Evolutionary conservation across 2,888 invertebrate species (phyloP).

Genomic region (Ctenicera cuprea): DNA sequence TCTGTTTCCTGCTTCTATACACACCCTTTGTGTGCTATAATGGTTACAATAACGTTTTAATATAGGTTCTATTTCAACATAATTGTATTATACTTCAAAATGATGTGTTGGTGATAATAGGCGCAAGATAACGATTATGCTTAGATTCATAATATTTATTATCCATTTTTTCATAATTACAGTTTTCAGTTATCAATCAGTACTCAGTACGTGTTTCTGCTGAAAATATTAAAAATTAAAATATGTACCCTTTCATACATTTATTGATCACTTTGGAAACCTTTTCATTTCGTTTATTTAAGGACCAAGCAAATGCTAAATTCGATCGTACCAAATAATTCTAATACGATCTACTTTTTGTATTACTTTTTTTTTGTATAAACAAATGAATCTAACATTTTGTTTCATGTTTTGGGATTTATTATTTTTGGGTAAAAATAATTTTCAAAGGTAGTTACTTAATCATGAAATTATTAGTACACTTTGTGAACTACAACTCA

Average conservation of each 20-base stretch:
- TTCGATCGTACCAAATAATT: conserved; percentile 42
- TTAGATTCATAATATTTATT: conserved; percentile 1
- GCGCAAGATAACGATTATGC: conserved; percentile 10
- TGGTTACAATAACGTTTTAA: conserved; percentile 38
- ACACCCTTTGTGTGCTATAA: conserved; percentile 33
- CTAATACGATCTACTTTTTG: conserved; percentile 42
- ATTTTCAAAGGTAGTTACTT: too few relatives aligned
- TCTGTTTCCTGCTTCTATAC: conserved; percentile 33
- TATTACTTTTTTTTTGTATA: background rate
- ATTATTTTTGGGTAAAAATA: too few relatives aligned
- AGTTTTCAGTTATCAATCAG: background rate
- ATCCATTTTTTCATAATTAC: background rate
- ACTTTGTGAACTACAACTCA: background rate
- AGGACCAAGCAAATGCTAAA: background rate
- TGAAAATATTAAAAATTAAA: too few relatives aligned
- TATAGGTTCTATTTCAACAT: conserved; percentile 38
- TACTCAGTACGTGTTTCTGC: background rate
- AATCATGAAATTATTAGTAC: too few relatives aligned
- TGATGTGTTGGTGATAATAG: conserved; percentile 18
- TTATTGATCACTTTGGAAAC: too few relatives aligned
- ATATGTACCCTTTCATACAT: too few relatives aligned
- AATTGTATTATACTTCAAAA: conserved; percentile 40
- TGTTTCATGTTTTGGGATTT: too few relatives aligned
- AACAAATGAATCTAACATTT: background rate
- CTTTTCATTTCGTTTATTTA: too few relatives aligned